A percentile compares a stretch with the other conserved stretches of the same genome.
Conservation (phyloP, 2,113 vertebrate genomes). For the Alouatta palliata region DNA sequence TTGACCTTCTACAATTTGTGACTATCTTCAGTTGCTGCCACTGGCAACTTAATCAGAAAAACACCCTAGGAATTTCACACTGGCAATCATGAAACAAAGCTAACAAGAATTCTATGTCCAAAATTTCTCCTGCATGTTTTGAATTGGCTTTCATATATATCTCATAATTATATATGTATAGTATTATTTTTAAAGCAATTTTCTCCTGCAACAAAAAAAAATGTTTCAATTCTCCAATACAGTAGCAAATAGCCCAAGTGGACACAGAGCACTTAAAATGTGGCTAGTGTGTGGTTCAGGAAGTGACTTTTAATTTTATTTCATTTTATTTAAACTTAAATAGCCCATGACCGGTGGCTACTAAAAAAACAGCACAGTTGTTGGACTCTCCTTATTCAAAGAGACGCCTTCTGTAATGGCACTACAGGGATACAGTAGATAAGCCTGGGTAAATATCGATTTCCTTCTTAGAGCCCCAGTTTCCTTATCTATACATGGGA, state of each 20-base stretch:
- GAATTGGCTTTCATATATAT: conserved; percentile 8
- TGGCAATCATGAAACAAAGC: conserved; percentile 1
- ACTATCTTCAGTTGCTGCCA: neutral
- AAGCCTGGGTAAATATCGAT: neutral
- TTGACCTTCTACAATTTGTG: neutral
- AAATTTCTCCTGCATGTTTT: conserved; percentile 46
- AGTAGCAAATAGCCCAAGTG: neutral
- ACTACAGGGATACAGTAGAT: neutral
- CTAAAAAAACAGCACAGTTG: neutral
- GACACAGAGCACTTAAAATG: neutral
- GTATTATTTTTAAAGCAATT: conserved; percentile 47
- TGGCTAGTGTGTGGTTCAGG: neutral
- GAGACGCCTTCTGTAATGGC: neutral
- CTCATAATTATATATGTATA: neutral
- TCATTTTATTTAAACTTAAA: conserved; percentile 1
- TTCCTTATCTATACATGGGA: neutral
- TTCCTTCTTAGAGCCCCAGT: neutral
- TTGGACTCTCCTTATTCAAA: neutral
- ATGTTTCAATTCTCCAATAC: neutral
- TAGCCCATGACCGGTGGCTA: neutral
- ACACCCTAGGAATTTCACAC: neutral
- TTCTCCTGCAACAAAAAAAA: neutral
- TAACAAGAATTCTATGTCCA: neutral
- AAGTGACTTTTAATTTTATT: conserved; percentile 16
- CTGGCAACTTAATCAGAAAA: neutral